Evolutionary conservation across 2,797 vertebrate genomes (phyloP).

Genomic region (Trichosurus vulpecula): DNA sequence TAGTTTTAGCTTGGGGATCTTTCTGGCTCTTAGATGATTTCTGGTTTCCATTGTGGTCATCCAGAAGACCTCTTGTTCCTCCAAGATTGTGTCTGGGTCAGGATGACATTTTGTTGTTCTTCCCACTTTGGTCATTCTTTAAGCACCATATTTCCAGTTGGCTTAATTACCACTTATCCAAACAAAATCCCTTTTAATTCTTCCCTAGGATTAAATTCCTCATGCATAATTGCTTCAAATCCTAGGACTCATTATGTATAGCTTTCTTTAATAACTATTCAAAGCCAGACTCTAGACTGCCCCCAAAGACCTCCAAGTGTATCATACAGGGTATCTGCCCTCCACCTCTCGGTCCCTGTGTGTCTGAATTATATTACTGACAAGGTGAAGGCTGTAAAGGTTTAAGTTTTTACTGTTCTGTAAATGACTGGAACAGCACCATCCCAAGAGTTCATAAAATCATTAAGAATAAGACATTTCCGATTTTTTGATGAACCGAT

Average conservation of each 20-base stretch:
- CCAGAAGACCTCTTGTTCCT: slow-evolving; percentile 33
- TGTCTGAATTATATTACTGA: background rate
- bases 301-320: slow-evolving; percentile 15
- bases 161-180: slow-evolving; percentile 22
- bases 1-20: slow-evolving; percentile 30
- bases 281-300: slow-evolving; percentile 33
- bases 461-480: background rate
- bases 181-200: slow-evolving; percentile 34
- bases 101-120: slow-evolving; percentile 34
- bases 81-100: slow-evolving; percentile 33
- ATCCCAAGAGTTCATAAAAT: slow-evolving; percentile 10
- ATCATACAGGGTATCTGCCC: background rate
- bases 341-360: background rate
- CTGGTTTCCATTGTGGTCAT: slow-evolving; percentile 16
- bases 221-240: slow-evolving; percentile 58
- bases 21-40: slow-evolving; percentile 1
- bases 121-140: slow-evolving; percentile 14
- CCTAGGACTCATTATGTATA: slow-evolving; percentile 16
- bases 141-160: slow-evolving; percentile 7
- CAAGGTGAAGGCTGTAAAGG: background rate
- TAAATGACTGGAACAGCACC: slow-evolving; percentile 9
- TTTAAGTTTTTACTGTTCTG: background rate
- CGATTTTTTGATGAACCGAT: slow-evolving; percentile 8
- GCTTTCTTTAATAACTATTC: slow-evolving; percentile 33
- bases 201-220: slow-evolving; percentile 57